Evolutionary conservation across 2,797 vertebrate genomes (phyloP), one percentile per base, ranked within the genome.

Genomic region (Salmo trutta): DNA sequence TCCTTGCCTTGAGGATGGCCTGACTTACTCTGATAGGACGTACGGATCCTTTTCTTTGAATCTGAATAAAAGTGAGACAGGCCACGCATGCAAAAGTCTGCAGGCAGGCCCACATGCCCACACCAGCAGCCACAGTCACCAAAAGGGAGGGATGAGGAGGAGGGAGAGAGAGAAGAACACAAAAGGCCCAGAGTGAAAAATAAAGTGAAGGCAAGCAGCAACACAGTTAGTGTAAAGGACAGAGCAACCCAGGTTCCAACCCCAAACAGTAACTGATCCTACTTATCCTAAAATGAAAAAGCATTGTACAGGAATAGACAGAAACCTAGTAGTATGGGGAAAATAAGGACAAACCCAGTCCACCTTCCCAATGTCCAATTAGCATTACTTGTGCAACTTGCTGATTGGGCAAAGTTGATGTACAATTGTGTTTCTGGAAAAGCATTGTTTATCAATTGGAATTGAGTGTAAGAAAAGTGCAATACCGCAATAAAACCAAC

Each of bases 41-140:
- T 98, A 96, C 96, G 97, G 94, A 98, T 98, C 96, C 97, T 95
- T 98, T 99, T 99, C 97, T 98, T 98, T 97, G 97, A 97, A 97
- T 99, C 97, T 91, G 98, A 98, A 95, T 98, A 98, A 96, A 99
- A 97, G 96, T 95, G 98, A 98, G 97, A 97, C 93, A 99, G 96
- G 94, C 97, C 97, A 86, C 97, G 97, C 97, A 99, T 98, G 97
- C 98, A 97, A 98, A 97, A 94, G 92, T 99, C 97, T 99, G 97
- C 96, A 95, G 96, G 96, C 90, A 91, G 90, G 84, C 86, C 93
- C 90, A 87, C 97, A 99, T 98, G 97, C 97, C 97, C 95, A 95
- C 94, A 96, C 74, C 96, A 96, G 94, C 96, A 94, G 91, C 93
- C 92, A 93, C 91, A 91, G 88, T 87, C 91, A 91, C 87, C 91